Conservation (phyloP, 2,888 invertebrate species). For the Scaptomyza tumidula region DNA sequence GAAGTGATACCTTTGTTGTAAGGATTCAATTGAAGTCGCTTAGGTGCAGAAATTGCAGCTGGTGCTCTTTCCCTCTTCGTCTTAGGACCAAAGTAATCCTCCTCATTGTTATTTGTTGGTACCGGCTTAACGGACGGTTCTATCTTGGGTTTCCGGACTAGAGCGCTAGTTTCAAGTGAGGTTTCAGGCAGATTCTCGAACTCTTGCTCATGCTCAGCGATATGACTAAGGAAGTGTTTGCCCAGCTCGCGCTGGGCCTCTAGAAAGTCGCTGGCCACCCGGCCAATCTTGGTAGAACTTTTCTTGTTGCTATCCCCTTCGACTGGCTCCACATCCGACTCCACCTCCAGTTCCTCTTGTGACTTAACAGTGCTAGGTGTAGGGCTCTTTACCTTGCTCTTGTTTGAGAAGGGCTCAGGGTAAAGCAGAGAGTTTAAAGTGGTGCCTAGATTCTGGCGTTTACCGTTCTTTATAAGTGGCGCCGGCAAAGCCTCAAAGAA, state of each 20-base stretch:
- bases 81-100: slow-evolving; percentile 61
- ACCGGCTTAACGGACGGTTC: background rate
- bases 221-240: slow-evolving; percentile 65
- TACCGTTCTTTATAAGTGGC: slow-evolving; percentile 36
- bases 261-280: slow-evolving; percentile 61
- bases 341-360: slow-evolving; percentile 27
- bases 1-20: slow-evolving; percentile 52
- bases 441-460: slow-evolving; percentile 59
- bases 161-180: slow-evolving; percentile 11
- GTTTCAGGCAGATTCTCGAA: slow-evolving; percentile 20
- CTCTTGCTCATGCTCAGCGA: slow-evolving; percentile 48
- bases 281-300: slow-evolving; percentile 39
- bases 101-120: slow-evolving; percentile 16
- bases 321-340: slow-evolving; percentile 49
- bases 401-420: slow-evolving; percentile 71
- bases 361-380: slow-evolving; percentile 10
- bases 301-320: slow-evolving; percentile 38
- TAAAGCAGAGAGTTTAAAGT: slow-evolving; percentile 71
- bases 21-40: slow-evolving; percentile 13
- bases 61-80: background rate
- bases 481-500: slow-evolving; percentile 77
- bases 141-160: slow-evolving; percentile 1
- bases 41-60: slow-evolving; percentile 17
- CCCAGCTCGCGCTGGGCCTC: slow-evolving; percentile 70
- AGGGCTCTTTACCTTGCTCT: slow-evolving; percentile 34